Percentiles rank a stretch among this genome's conserved stretches.
Conservation (phyloP, 2,888 invertebrate species). For the Cheilosia pagana region DNA sequence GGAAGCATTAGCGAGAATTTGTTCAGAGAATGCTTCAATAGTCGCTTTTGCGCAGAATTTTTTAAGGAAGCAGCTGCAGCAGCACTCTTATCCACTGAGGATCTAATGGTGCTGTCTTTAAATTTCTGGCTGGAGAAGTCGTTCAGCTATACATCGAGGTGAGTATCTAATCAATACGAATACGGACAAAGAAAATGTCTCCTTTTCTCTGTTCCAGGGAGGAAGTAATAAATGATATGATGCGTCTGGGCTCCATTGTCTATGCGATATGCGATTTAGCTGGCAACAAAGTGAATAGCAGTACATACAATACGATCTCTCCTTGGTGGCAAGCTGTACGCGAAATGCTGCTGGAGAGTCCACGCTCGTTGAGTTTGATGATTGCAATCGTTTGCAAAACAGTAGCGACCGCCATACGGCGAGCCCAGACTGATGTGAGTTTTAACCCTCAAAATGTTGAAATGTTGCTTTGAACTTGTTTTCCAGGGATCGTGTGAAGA, state of each 20-base stretch:
- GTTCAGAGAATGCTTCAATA: constrained; percentile 79
- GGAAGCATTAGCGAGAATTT: constrained; percentile 80
- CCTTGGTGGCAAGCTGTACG: constrained; percentile 93
- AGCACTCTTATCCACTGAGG: constrained; percentile 84
- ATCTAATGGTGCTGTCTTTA: constrained; percentile 89
- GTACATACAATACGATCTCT: constrained; percentile 88
- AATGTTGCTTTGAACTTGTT: constrained; percentile 76
- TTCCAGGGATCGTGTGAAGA: constrained; percentile 81
- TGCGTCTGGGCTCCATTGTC: constrained; percentile 87
- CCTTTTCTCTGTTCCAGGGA: constrained; percentile 77
- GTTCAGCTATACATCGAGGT: constrained; percentile 80
- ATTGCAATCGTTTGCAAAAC: constrained; percentile 93
- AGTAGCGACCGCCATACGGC: constrained; percentile 85
- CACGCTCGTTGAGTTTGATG: constrained; percentile 90
- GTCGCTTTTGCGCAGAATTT: constrained; percentile 83
- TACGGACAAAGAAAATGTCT: neutral
- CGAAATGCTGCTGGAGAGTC: constrained; percentile 88
- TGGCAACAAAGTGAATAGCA: constrained; percentile 85
- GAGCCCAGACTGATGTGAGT: constrained; percentile 78
- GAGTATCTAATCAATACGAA: neutral
- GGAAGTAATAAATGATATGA: constrained; percentile 85
- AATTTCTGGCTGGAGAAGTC: constrained; percentile 89
- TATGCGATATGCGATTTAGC: constrained; percentile 87
- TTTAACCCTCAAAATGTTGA: neutral
- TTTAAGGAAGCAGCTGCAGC: constrained; percentile 78